Evolutionary conservation across 2,113 vertebrate species (phyloP).

Genomic region (Columbina picui): DNA sequence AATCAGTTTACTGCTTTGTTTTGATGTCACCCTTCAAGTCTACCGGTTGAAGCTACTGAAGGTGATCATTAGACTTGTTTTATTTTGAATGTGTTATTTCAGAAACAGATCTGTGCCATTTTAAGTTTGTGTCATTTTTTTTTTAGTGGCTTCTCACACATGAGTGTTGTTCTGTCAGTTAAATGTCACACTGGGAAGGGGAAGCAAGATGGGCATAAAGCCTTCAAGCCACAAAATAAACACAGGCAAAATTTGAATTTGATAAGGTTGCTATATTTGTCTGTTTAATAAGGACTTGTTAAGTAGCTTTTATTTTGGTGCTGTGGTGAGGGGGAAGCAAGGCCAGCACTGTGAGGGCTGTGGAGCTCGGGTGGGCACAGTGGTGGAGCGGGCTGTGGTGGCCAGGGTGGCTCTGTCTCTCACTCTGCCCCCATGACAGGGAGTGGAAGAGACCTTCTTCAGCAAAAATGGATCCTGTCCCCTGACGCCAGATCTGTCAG

Average conservation of each 20-base stretch:
- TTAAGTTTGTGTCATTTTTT: background rate
- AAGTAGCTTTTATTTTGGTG: background rate
- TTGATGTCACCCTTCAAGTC: constrained; percentile 9
- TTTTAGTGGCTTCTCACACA: background rate
- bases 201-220: background rate
- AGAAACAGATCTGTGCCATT: background rate
- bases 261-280: background rate
- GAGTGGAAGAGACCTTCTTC: background rate
- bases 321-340: background rate
- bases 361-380: rapidly evolving
- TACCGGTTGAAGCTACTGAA: background rate
- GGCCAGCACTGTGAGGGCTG: rapidly evolving
- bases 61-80: constrained; percentile 6
- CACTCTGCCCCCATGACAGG: rapidly evolving
- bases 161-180: background rate
- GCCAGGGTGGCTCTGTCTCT: rapidly evolving
- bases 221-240: background rate
- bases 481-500: rapidly evolving
- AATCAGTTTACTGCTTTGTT: constrained; percentile 24
- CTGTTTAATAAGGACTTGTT: background rate
- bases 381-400: background rate
- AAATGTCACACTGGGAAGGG: background rate
- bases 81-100: background rate
- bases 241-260: background rate
- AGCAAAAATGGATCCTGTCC: background rate